Evolutionary conservation across 2,797 vertebrate species (phyloP), one percentile per base, ranked within the genome.

Genomic region (Oryzias sinensis): DNA sequence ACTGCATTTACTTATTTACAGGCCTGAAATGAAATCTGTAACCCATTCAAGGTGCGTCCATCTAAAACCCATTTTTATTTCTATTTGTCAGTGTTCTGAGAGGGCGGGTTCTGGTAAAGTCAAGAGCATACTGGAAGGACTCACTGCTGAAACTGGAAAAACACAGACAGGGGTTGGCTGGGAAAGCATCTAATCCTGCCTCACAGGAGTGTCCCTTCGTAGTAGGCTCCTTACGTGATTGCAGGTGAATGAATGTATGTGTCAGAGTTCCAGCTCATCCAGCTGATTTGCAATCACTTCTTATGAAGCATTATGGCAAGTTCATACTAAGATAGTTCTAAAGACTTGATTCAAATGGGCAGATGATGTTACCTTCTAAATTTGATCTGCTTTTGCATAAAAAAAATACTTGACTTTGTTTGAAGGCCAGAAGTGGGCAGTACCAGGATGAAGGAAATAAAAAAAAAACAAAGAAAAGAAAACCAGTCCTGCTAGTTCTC

Each of bases 1-100:
- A 20, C 43, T 58, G 40, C 61, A 49, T 44, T 63, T 80, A 82
- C 60, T 86, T 43, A 87, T 87, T 82, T 64, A 83, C 68, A 83
- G 62, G 64, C 20, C 22, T 66, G 49, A 55, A 61, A 41, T 66
- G 17, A 44, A 52, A 53, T 27, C 11, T 43, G 4, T 17, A 20
- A 13, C 5, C 24, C 17, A 2, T 41, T 40, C 2, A 14, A 63
- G 54, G 7, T 15, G 2, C 47, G 24, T 59, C 18, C 25, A 9
- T 14, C 22, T 27, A 16, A 9, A 22, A 9, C 24, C 13, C 7
- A 2, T 29, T 22, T 33, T 41, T 9, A 25, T 56, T 50, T 44
- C 18, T 18, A 27, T 41, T 49, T 29, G 5, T 60, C 46, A 25
- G 66, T 56, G 22, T 14, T 53, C 18, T 29, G 15, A 29, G 40